Base-by-base conservation (phyloP, 2,888 invertebrate species). In the Barypeithes pellucidus region DNA sequence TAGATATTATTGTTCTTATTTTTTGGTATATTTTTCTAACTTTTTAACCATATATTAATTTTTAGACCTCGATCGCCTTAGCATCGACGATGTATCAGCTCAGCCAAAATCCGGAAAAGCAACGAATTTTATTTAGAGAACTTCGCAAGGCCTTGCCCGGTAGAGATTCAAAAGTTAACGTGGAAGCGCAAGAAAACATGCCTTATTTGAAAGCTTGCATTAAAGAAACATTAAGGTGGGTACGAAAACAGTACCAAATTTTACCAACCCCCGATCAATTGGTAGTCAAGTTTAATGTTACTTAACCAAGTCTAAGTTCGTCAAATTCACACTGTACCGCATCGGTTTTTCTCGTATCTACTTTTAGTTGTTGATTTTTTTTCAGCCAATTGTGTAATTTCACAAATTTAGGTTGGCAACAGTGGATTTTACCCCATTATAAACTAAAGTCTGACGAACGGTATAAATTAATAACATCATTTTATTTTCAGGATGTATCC, bases 71-170 rank as follows among this genome's bases (percentile, higher is more conserved):
- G 0, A 93, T 93, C 41, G 92, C 93, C 3, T 89, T 90, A 14
- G 91, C 93, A 0, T 93, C 93, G 73, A 91, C 92, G 14, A 88
- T 94, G 70, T 94, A 93, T 86, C 91, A 93, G 82, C 84, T 95
- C 77, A 91, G 93, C 7, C 91, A 90, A 80, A 93, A 94, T 85
- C 88, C 88, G 11, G 89, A 91, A 66, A 91, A 90, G 75, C 94
- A 94, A 82, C 88, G 87, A 77, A 88, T 86, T 76, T 85, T 94
- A 63, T 91, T 89, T 81, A 80, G 88, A 20, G 94, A 95, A 86
- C 84, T 93, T 36, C 87, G 88, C 77, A 82, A 82, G 29, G 85
- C 89, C 72, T 86, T 93, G 75, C 90, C 92, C 9, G 83, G 81
- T 73, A 84, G 84, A 33, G 88, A 89, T 82, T 85, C 88, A 1